A percentile compares a stretch with the other conserved stretches of the same genome.
Evolutionary conservation across 2,113 vertebrate genomes (phyloP).

Genomic region (Lophius piscatorius): DNA sequence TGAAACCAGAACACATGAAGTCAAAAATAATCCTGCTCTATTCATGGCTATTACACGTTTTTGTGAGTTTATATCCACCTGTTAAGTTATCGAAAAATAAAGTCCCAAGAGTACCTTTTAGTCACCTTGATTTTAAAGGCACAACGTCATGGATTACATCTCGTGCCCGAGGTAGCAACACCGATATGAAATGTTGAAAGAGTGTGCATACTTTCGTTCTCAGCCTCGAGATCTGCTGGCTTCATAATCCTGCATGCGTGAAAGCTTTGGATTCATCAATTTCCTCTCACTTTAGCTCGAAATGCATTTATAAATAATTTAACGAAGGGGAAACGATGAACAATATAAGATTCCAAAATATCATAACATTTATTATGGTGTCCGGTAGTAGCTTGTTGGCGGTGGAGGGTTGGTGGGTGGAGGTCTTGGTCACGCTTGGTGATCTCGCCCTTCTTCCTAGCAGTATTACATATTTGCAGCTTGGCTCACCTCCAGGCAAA

Average conservation of each 20-base stretch:
- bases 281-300: slow-evolving; percentile 49
- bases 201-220: slow-evolving; percentile 6
- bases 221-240: slow-evolving; percentile 21
- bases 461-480: slow-evolving; percentile 13
- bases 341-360: slow-evolving; percentile 40
- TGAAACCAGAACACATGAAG: no score
- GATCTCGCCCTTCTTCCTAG: background rate
- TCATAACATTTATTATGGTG: slow-evolving; percentile 33
- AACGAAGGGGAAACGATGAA: slow-evolving; percentile 43
- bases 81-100: no score
- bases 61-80: no score
- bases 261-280: slow-evolving; percentile 54
- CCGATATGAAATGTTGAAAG: slow-evolving; percentile 24
- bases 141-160: slow-evolving; percentile 9
- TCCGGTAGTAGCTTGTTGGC: background rate
- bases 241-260: slow-evolving; percentile 38
- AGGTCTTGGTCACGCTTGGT: background rate
- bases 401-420: background rate
- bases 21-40: no score
- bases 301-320: slow-evolving; percentile 61
- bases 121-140: background rate
- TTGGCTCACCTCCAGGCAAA: slow-evolving; percentile 17
- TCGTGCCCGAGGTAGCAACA: background rate
- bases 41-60: no score
- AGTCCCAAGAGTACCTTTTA: background rate